These are phyloP conservation scores for Chelonia mydas DNA, from an alignment of 2,797 vertebrate genomes.

Conservation along the genomic window DNA sequence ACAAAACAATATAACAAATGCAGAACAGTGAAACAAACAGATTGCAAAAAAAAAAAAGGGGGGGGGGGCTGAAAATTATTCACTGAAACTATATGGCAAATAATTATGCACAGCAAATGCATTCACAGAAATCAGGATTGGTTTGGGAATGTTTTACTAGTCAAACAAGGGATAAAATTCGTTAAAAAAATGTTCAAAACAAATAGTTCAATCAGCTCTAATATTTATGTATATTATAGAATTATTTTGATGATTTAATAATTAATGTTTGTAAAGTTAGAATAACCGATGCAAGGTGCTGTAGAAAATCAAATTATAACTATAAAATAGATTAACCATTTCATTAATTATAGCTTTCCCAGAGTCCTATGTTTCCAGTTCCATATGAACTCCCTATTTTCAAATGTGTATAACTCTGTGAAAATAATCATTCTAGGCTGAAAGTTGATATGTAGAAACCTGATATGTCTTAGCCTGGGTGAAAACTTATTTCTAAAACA, in stretches of 20 bases:
- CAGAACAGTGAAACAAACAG: not conserved
- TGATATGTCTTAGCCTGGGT: not conserved
- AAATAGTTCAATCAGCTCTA: not conserved
- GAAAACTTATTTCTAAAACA: constrained; percentile 11
- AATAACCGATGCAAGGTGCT: constrained; percentile 12
- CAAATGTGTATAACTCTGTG: not conserved
- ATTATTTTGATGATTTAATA: not conserved
- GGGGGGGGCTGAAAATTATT: not conserved
- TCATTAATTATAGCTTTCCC: constrained; percentile 18
- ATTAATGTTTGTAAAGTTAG: not conserved
- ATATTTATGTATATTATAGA: not conserved
- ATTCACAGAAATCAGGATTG: not conserved
- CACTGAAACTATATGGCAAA: not conserved
- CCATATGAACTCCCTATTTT: not conserved
- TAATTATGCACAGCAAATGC: not conserved
- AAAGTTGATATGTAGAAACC: constrained; percentile 1
- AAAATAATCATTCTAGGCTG: constrained; percentile 5
- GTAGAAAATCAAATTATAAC: not conserved
- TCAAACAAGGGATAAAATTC: not conserved
- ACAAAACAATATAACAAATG: not conserved
- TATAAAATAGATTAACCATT: not conserved
- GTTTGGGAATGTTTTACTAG: constrained; percentile 40
- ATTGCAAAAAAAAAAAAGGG: not conserved
- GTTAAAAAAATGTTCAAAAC: not conserved
- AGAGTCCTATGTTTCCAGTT: not conserved